Conservation (phyloP, 2,113 vertebrate genomes). For the Gallinago media region DNA sequence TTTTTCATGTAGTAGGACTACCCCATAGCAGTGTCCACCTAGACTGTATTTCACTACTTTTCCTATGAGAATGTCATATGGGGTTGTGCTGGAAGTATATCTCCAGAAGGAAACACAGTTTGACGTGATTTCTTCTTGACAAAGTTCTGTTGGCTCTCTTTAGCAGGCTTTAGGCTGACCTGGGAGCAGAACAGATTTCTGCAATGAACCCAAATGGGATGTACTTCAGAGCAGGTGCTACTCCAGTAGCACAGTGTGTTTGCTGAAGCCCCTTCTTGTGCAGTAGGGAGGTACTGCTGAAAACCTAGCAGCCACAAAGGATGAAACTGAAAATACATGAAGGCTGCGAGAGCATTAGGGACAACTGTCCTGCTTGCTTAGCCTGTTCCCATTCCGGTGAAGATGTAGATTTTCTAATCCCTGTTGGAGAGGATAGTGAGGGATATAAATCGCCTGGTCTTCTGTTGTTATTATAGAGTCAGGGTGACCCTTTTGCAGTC, state of each 20-base stretch:
- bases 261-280: not conserved
- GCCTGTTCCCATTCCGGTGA: not conserved
- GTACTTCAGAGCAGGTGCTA: not conserved
- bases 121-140: not conserved
- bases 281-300: not conserved
- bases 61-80: not conserved
- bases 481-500: not conserved
- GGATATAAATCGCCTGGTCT: not conserved
- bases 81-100: not conserved
- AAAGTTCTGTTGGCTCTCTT: not conserved
- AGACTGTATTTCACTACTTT: not conserved
- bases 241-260: not conserved
- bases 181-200: not conserved
- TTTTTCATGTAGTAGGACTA: not conserved
- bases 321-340: not conserved
- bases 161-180: not conserved
- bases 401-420: not conserved
- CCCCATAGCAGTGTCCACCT: not conserved
- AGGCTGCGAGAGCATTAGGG: not conserved
- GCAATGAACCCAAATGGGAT: not conserved
- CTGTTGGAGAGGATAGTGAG: not conserved
- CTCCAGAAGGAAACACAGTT: not conserved
- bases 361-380: not conserved
- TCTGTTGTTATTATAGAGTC: not conserved
- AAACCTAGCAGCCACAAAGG: not conserved